Percentiles rank a stretch among this genome's conserved stretches.
Conservation (phyloP, 2,888 invertebrate genomes). For the Smittia aterrima region DNA sequence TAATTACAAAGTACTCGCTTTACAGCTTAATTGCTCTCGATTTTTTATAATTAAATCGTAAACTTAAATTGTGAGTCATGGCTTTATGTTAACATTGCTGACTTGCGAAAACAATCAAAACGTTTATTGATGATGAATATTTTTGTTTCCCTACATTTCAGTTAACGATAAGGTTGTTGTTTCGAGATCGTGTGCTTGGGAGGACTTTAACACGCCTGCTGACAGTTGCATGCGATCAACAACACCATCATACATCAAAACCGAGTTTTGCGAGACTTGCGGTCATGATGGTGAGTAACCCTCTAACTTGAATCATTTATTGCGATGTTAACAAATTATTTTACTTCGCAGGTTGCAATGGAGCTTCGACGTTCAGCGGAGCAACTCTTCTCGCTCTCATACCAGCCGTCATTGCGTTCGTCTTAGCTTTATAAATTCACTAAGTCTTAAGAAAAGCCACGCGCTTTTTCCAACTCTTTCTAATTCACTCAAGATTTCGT, state of each 20-base stretch:
- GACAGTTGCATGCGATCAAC: conserved; percentile 52
- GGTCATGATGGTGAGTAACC: conserved; percentile 33
- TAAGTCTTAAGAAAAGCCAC: background rate
- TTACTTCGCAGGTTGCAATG: conserved; percentile 13
- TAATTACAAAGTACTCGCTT: background rate
- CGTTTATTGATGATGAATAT: conserved; percentile 29
- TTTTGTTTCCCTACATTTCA: conserved; percentile 46
- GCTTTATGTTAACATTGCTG: background rate
- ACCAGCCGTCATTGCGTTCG: conserved; percentile 25
- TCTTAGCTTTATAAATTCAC: conserved; percentile 32
- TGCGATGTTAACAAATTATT: background rate
- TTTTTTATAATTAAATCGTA: background rate
- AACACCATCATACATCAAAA: conserved; percentile 53
- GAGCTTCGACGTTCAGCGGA: conserved; percentile 18
- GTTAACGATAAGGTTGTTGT: conserved; percentile 53
- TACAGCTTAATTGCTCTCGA: background rate
- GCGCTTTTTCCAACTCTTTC: background rate
- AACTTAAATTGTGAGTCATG: background rate
- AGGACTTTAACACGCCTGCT: conserved; percentile 51
- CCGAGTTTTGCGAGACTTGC: conserved; percentile 47
- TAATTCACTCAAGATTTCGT: background rate
- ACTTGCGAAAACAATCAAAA: background rate
- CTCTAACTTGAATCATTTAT: background rate
- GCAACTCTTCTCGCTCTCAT: conserved; percentile 12
- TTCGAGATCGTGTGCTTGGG: conserved; percentile 53